Percentiles rank a stretch among this genome's conserved stretches.
Evolutionary conservation across 2,797 vertebrate genomes (phyloP).

Genomic region (Sardinella longiceps): DNA sequence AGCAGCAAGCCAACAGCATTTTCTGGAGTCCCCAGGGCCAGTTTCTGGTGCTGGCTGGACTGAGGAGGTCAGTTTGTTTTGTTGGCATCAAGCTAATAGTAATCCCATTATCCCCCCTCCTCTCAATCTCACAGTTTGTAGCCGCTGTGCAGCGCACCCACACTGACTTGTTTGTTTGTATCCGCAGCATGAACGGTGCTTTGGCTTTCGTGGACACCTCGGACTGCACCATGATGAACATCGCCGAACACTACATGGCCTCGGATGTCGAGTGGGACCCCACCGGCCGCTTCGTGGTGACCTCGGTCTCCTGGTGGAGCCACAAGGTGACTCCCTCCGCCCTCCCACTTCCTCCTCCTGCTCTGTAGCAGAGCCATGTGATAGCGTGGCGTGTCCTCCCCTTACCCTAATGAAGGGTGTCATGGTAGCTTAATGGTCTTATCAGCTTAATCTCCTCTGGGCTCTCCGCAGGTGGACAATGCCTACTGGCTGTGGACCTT

Average conservation of each 20-base stretch:
- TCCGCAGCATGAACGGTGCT: constrained; percentile 92
- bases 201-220: constrained; percentile 96
- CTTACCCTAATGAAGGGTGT: neutral
- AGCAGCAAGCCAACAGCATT: constrained; percentile 98
- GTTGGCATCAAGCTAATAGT: neutral
- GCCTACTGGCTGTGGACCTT: constrained; percentile 99
- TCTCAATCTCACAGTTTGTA: neutral
- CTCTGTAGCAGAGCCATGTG: neutral
- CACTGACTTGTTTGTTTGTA: neutral
- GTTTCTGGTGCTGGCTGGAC: constrained; percentile 93
- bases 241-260: constrained; percentile 97
- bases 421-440: neutral
- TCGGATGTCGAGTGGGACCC: constrained; percentile 98
- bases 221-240: constrained; percentile 99
- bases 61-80: constrained; percentile 83
- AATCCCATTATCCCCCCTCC: neutral
- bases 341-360: neutral
- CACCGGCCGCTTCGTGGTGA: constrained; percentile 92
- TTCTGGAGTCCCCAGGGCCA: constrained; percentile 99
- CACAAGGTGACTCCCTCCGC: constrained; percentile 93
- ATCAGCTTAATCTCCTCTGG: neutral
- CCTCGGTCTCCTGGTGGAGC: constrained; percentile 99
- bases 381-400: neutral
- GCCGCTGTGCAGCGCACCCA: neutral
- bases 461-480: constrained; percentile 88